These are phyloP conservation scores for Cassiopea xamachana DNA, from an alignment of 30 jellyfish, hydroid and myxozoan genomes.

Conservation along the genomic window DNA sequence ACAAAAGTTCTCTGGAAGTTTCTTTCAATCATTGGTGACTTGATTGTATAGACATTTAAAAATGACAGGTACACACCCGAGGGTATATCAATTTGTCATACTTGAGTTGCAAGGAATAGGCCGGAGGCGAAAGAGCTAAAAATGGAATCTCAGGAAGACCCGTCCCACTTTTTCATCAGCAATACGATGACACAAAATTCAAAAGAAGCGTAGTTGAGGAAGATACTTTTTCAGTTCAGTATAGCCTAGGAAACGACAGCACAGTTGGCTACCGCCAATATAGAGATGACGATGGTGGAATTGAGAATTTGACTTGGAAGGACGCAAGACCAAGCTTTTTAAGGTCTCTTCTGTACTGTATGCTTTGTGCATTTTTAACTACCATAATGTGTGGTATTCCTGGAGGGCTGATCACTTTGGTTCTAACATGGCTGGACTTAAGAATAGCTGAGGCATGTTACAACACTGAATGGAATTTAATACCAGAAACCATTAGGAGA, in stretches of 20 bases:
- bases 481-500: slow-evolving; percentile 29
- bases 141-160: not conserved
- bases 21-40: no score
- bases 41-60: no score
- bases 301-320: slow-evolving; percentile 29
- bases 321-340: slow-evolving; percentile 30
- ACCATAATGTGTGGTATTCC: slow-evolving; percentile 49
- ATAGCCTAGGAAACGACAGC: not conserved
- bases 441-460: slow-evolving; percentile 58
- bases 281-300: not conserved
- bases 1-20: no score
- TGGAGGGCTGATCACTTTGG: slow-evolving; percentile 31
- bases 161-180: not conserved
- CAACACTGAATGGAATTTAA: slow-evolving; percentile 46
- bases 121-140: not conserved
- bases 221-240: slow-evolving; percentile 9
- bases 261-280: not conserved
- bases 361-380: slow-evolving; percentile 22
- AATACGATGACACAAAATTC: not conserved
- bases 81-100: no score
- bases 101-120: no score
- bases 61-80: no score
- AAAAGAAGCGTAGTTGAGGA: not conserved
- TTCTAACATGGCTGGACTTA: slow-evolving; percentile 49
- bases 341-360: slow-evolving; percentile 9